phyloP scores from a whole-genome alignment of 1,140 invertebrate genomes.

The Cydia pomonella region DNA sequence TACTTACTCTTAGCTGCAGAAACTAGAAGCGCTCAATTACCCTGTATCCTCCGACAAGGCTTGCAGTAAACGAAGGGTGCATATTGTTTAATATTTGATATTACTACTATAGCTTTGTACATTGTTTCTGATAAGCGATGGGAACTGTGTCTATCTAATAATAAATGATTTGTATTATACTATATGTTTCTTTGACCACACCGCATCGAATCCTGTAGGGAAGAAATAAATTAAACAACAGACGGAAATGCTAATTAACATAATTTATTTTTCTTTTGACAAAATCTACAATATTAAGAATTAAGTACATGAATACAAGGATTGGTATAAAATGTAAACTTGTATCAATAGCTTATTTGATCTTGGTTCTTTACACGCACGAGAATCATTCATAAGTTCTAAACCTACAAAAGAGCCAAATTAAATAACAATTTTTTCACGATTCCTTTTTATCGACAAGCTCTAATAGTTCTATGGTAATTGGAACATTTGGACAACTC shows the following conservation, averaged over 20 bases:
- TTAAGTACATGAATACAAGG: constrained; percentile 80
- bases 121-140: constrained; percentile 82
- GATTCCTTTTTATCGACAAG: constrained; percentile 47
- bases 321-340: constrained; percentile 79
- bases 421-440: constrained; percentile 44
- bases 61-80: constrained; percentile 81
- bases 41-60: constrained; percentile 79
- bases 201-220: not conserved
- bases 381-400: constrained; percentile 47
- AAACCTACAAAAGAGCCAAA: constrained; percentile 28
- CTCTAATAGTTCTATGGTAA: constrained; percentile 36
- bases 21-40: constrained; percentile 80
- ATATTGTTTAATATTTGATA: constrained; percentile 82
- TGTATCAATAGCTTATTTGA: constrained; percentile 68
- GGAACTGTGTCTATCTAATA: constrained; percentile 82
- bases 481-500: constrained; percentile 26
- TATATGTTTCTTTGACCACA: constrained; percentile 51
- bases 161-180: constrained; percentile 82
- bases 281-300: constrained; percentile 80
- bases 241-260: constrained; percentile 69
- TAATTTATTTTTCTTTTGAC: constrained; percentile 79
- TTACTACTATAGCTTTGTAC: constrained; percentile 82
- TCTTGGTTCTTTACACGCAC: constrained; percentile 75
- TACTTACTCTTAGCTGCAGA: constrained; percentile 74
- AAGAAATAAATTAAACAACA: constrained; percentile 47